Conservation (phyloP, 2,797 vertebrate species). For the Sarcoramphus papa region DNA sequence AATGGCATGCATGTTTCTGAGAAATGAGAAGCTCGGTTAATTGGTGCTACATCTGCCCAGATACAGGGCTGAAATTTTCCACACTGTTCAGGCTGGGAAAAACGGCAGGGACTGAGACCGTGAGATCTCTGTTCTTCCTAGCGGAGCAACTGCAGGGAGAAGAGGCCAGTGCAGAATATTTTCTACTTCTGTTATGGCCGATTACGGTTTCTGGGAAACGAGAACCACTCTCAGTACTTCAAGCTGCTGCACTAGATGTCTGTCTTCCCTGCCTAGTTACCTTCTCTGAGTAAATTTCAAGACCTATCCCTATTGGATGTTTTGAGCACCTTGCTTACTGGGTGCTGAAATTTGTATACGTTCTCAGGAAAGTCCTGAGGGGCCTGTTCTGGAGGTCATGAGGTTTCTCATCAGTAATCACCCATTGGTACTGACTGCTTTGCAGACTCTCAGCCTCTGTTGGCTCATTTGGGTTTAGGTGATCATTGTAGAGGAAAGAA, state of each 20-base stretch:
- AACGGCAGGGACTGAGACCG: neutral
- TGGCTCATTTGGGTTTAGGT: neutral
- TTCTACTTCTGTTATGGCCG: neutral
- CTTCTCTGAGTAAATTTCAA: neutral
- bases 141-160: neutral
- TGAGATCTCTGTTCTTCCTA: neutral
- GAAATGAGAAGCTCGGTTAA: neutral
- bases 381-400: neutral
- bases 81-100: neutral
- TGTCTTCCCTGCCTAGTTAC: neutral
- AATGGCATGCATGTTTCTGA: neutral
- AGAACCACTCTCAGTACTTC: neutral
- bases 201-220: neutral
- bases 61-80: neutral
- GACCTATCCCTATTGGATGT: neutral
- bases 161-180: neutral
- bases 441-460: neutral
- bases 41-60: neutral
- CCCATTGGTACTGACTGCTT: neutral
- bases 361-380: neutral
- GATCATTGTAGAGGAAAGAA: slow-evolving; percentile 21
- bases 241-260: neutral
- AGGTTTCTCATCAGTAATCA: neutral
- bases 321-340: neutral
- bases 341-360: neutral